These are phyloP conservation scores for Hydrolagus affinis DNA, from an alignment of 2,113 vertebrate species.

Conservation along the genomic window DNA sequence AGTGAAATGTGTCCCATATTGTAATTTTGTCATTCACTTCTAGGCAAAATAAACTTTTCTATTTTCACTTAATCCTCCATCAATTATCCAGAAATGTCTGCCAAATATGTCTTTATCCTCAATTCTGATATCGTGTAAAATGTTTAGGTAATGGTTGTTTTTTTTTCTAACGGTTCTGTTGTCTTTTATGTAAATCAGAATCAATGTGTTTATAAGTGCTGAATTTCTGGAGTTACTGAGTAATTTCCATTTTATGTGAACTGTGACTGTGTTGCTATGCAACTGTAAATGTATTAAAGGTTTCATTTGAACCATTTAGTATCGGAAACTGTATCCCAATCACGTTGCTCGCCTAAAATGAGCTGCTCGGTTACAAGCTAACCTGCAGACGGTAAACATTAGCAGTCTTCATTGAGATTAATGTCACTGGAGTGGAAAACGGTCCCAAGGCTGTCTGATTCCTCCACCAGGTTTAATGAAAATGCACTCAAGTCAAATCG, in stretches of 20 bases:
- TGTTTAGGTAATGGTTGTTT: no score
- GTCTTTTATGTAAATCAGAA: constrained; percentile 13
- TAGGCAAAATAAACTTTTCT: not conserved
- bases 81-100: no score
- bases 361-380: constrained; percentile 14
- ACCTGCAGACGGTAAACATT: constrained; percentile 22
- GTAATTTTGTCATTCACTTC: not conserved
- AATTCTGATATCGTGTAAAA: no score
- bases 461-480: constrained; percentile 20
- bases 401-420: constrained; percentile 27
- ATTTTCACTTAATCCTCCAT: no score
- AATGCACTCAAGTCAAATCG: constrained; percentile 21
- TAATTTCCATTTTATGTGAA: constrained; percentile 23
- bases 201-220: constrained; percentile 19
- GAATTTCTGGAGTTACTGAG: constrained; percentile 28
- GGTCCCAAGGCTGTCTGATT: constrained; percentile 24
- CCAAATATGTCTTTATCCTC: no score
- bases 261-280: constrained; percentile 30
- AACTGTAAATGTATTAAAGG: constrained; percentile 31
- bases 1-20: not conserved
- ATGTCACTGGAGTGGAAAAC: constrained; percentile 17
- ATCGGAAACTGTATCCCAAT: constrained; percentile 10
- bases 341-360: constrained; percentile 1
- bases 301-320: constrained; percentile 25
- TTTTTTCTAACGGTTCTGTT: not conserved